Evolutionary conservation across 2,113 vertebrate species (phyloP).

Genomic region (Catharus bicknelli): DNA sequence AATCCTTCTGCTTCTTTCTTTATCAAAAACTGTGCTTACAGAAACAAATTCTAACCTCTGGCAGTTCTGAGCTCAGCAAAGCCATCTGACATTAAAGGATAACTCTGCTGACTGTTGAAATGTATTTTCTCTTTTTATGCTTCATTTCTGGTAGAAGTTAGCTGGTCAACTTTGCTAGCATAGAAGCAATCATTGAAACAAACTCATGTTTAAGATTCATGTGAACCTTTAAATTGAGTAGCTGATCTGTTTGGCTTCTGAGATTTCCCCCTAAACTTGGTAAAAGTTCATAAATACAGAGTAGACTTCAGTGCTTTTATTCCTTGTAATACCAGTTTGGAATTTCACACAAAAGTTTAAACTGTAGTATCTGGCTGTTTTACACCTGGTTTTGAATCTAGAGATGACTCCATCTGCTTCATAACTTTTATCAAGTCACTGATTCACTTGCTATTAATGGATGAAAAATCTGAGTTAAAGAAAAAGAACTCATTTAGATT

Average conservation of each 20-base stretch:
- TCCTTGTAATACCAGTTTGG: neutral
- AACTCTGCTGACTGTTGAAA: neutral
- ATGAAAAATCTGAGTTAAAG: neutral
- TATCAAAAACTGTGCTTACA: neutral
- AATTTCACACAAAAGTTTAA: neutral
- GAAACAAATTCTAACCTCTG: conserved; percentile 1
- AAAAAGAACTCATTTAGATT: neutral
- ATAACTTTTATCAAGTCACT: neutral
- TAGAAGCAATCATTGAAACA: neutral
- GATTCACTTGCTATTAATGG: neutral
- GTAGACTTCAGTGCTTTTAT: neutral
- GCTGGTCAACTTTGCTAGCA: neutral
- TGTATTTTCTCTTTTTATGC: neutral
- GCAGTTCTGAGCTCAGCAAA: neutral
- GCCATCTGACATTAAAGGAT: neutral
- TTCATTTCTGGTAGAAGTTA: neutral
- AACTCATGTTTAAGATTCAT: neutral
- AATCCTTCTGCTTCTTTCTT: neutral
- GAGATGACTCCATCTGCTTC: neutral
- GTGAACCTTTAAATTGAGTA: neutral
- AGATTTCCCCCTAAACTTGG: neutral
- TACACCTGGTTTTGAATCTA: neutral
- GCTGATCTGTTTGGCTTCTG: neutral
- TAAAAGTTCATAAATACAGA: neutral
- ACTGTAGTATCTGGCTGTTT: neutral